Conservation (phyloP, 1,140 invertebrate genomes). For the Neotoxoptera formosana region DNA sequence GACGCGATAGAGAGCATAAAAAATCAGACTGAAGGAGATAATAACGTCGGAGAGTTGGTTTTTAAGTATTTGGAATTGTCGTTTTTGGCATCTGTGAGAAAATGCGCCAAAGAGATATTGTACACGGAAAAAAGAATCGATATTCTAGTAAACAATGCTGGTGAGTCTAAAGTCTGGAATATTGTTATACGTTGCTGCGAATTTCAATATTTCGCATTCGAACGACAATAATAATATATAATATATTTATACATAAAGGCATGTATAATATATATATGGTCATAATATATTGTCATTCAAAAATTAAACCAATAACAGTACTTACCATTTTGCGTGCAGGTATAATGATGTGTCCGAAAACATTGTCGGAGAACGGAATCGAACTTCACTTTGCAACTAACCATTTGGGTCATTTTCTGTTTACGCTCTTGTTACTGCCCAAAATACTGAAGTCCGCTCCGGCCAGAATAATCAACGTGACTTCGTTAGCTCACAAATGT, state of each 20-base stretch:
- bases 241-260: no score
- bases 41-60: slow-evolving; percentile 66
- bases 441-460: slow-evolving; percentile 70
- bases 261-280: no score
- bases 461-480: slow-evolving; percentile 74
- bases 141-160: slow-evolving; percentile 63
- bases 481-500: slow-evolving; percentile 70
- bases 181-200: not conserved
- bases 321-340: slow-evolving; percentile 47
- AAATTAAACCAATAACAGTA: not conserved
- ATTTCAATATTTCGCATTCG: not conserved
- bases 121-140: slow-evolving; percentile 60
- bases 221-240: not conserved
- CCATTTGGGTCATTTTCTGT: slow-evolving; percentile 84
- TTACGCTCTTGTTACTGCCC: slow-evolving; percentile 80
- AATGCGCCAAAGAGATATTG: slow-evolving; percentile 60
- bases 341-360: slow-evolving; percentile 61
- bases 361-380: slow-evolving; percentile 76
- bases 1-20: slow-evolving; percentile 63
- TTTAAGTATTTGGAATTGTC: slow-evolving; percentile 74
- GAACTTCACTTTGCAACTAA: slow-evolving; percentile 82
- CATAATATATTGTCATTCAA: not conserved
- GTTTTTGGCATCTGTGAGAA: slow-evolving; percentile 67
- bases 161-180: slow-evolving; percentile 51
- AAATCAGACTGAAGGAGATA: slow-evolving; percentile 45